phyloP scores from a whole-genome alignment of 2,888 invertebrate genomes.

The Aromia moschata region DNA sequence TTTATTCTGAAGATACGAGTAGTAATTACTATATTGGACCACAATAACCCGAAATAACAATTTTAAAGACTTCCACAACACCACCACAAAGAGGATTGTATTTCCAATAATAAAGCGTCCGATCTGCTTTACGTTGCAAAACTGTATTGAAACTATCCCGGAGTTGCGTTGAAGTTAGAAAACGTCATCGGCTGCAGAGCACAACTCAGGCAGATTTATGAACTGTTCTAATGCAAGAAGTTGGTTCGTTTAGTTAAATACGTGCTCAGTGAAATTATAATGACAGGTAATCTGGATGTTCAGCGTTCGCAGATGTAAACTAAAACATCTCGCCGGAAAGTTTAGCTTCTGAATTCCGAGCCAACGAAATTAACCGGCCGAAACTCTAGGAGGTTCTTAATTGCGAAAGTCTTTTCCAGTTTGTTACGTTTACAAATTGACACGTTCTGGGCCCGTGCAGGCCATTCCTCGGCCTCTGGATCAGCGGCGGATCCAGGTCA shows the following conservation, averaged over 20 bases:
- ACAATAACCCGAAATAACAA: too few relatives aligned
- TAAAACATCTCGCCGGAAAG: slow-evolving; percentile 43
- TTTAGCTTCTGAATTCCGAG: slow-evolving; percentile 40
- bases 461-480: slow-evolving; percentile 49
- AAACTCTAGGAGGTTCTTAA: slow-evolving; percentile 55
- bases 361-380: slow-evolving; percentile 52
- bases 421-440: slow-evolving; percentile 62
- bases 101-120: slow-evolving; percentile 41
- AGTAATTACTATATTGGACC: too few relatives aligned
- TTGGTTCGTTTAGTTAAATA: slow-evolving; percentile 52
- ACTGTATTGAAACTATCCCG: slow-evolving; percentile 42
- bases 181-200: slow-evolving; percentile 46
- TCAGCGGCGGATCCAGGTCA: too few relatives aligned
- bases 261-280: slow-evolving; percentile 53
- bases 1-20: too few relatives aligned
- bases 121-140: slow-evolving; percentile 39
- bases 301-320: slow-evolving; percentile 49
- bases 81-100: too few relatives aligned
- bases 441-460: slow-evolving; percentile 52
- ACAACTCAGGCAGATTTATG: slow-evolving; percentile 49
- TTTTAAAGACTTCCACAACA: too few relatives aligned
- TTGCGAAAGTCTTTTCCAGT: slow-evolving; percentile 62
- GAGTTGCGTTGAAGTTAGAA: slow-evolving; percentile 37
- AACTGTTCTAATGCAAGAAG: slow-evolving; percentile 51
- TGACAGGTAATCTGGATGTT: slow-evolving; percentile 53